Percentiles rank a stretch among this genome's conserved stretches.
Conservation (phyloP, 2,888 invertebrate species). For the Sarcophaga variegata region DNA sequence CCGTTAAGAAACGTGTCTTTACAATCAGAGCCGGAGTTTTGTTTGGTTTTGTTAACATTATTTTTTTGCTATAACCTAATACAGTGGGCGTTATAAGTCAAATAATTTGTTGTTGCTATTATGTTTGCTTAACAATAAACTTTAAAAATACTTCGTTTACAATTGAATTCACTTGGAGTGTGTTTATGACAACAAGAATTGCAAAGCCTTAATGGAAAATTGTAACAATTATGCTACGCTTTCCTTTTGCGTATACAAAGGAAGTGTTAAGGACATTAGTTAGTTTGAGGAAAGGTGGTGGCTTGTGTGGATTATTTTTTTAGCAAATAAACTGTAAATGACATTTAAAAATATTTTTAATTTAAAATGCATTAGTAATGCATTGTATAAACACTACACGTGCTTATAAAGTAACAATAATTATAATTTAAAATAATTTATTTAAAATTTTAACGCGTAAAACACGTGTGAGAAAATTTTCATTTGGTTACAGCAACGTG, state of each 20-base stretch:
- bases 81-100: conserved; percentile 60
- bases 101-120: conserved; percentile 9
- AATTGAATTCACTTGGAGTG: background rate
- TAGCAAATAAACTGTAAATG: conserved; percentile 38
- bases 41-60: background rate
- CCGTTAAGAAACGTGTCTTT: conserved; percentile 61
- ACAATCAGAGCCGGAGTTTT: conserved; percentile 19
- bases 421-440: background rate
- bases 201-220: conserved; percentile 4
- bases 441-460: background rate
- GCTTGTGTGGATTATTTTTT: background rate
- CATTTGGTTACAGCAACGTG: background rate
- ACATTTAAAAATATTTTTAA: conserved; percentile 34
- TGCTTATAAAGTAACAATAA: background rate
- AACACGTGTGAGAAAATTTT: background rate
- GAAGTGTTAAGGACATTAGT: background rate
- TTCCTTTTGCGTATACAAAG: background rate
- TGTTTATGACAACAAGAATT: conserved; percentile 53
- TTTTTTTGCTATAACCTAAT: conserved; percentile 13
- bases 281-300: background rate
- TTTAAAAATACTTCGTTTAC: conserved; percentile 29
- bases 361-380: conserved; percentile 42
- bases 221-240: conserved; percentile 28
- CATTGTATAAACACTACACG: background rate
- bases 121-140: conserved; percentile 26